Base-by-base conservation (phyloP, 2,113 vertebrate species). In the Murina feae region DNA sequence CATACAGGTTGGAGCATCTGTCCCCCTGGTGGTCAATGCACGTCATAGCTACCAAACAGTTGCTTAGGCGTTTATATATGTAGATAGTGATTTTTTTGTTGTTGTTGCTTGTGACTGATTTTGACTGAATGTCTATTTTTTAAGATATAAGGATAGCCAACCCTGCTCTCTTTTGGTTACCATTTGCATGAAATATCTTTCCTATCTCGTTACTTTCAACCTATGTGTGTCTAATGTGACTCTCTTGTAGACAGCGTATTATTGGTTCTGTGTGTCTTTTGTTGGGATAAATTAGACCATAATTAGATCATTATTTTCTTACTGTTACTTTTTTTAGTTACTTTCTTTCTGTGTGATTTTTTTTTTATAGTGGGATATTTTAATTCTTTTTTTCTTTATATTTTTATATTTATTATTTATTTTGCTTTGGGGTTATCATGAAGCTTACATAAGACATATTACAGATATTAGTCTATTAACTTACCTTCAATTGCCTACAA, bases 351-450 rank as follows among this genome's bases (percentile, higher is more conserved):
- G 12, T 60, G 83, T 86, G 51, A 49, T 63, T 79, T 71, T 47
- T 71, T 79, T 91, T 60, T 79, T 63, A 13, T 39, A 93, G 28
- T 69, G 10, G 65, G 39, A 6, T 79, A 51, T 71, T 93, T 93
- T 71, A 86, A 60, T 71, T 58, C 4, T 44, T 32, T 49, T 49
- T 92, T 78, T 49, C 18, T 39, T 80, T 63, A 39, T 51, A 13
- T 14, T 39, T 87, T 80, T 63, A 9, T 63, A 42, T 28, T 55
- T 80, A 72, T 42, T 63, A 9, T 28, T 63, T n/a, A 4, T 63
- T n/a, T 87, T 87, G n/a, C 53, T 51, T 93, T 87, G 65, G 72
- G 42, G 51, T 92, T 86, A 80, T n/a, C 42, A 17, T 86, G n/a
- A 86, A 9, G 35, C 14, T 42, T 63, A 51, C 75, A 72, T 93